These are phyloP conservation scores for Mesochorus sp. DNA, from an alignment of 2,888 invertebrate genomes.

Conservation along the genomic window DNA sequence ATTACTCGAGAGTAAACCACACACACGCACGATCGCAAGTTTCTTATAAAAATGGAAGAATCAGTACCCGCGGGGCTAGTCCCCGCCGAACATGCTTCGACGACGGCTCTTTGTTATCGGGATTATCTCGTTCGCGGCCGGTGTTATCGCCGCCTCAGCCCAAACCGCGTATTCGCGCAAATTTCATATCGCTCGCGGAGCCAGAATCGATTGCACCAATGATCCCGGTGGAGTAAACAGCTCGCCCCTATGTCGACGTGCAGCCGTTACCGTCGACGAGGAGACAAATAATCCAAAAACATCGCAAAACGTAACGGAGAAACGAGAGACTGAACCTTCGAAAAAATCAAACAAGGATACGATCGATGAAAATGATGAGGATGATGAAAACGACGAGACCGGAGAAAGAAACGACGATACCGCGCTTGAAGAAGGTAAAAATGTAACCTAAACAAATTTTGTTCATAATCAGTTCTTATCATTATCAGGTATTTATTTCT, in stretches of 20 bases:
- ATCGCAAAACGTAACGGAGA: not conserved
- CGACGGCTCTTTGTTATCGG: slow-evolving; percentile 70
- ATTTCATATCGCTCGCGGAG: slow-evolving; percentile 47
- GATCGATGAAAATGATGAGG: not conserved
- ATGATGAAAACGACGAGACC: not conserved
- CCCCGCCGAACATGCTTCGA: slow-evolving; percentile 77
- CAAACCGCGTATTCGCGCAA: slow-evolving; percentile 55
- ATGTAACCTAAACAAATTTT: not conserved
- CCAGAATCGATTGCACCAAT: slow-evolving; percentile 59
- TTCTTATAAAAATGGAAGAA: slow-evolving; percentile 76
- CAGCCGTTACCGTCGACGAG: not conserved
- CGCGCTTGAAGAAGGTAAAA: slow-evolving; percentile 53
- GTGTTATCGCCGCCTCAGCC: slow-evolving; percentile 36
- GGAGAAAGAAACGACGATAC: slow-evolving; percentile 23
- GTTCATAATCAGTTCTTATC: not conserved
- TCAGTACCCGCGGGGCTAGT: slow-evolving; percentile 69
- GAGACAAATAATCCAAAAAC: slow-evolving; percentile 7
- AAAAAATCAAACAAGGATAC: too few relatives aligned
- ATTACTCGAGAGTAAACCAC: slow-evolving; percentile 48
- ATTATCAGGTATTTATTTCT: too few relatives aligned
- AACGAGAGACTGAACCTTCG: not conserved
- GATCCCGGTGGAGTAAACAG: slow-evolving; percentile 42
- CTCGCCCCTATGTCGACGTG: slow-evolving; percentile 46
- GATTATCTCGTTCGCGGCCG: slow-evolving; percentile 51
- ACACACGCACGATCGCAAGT: not conserved